Percentiles rank a stretch among this genome's conserved stretches.
phyloP scores from a whole-genome alignment of 2,888 invertebrate species.

The Didymodactylos carnosus region DNA sequence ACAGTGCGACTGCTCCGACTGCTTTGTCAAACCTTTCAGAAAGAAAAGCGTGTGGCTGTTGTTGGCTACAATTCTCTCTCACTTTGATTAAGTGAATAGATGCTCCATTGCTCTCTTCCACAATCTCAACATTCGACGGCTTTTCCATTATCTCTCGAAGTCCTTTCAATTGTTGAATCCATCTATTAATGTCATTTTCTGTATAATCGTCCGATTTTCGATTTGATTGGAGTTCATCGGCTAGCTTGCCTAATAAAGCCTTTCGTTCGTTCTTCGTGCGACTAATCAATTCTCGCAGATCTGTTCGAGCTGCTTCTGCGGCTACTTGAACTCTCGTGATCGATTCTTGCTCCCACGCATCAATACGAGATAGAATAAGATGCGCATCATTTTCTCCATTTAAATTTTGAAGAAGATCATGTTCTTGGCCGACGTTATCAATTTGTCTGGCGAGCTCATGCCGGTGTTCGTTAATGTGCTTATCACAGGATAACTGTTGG shows the following conservation, averaged over 20 bases:
- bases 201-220: neutral
- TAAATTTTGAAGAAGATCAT: neutral
- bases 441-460: neutral
- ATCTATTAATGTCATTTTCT: neutral
- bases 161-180: neutral
- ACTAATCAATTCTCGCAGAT: neutral
- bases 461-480: neutral
- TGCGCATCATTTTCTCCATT: neutral
- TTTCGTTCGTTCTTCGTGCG: neutral
- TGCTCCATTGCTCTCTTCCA: neutral
- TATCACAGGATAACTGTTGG: neutral
- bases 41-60: neutral
- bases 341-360: neutral
- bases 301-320: neutral
- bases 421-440: neutral
- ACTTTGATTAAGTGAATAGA: neutral
- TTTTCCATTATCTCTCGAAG: neutral
- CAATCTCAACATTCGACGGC: neutral
- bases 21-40: neutral
- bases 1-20: neutral
- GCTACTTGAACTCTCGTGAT: neutral
- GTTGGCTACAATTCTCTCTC: neutral
- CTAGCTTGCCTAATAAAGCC: neutral
- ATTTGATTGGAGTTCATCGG: neutral
- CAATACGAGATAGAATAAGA: neutral